Evolutionary conservation across 2,797 vertebrate species (phyloP), one percentile per base, ranked within the genome.

Genomic region (Sebastes reedi): DNA sequence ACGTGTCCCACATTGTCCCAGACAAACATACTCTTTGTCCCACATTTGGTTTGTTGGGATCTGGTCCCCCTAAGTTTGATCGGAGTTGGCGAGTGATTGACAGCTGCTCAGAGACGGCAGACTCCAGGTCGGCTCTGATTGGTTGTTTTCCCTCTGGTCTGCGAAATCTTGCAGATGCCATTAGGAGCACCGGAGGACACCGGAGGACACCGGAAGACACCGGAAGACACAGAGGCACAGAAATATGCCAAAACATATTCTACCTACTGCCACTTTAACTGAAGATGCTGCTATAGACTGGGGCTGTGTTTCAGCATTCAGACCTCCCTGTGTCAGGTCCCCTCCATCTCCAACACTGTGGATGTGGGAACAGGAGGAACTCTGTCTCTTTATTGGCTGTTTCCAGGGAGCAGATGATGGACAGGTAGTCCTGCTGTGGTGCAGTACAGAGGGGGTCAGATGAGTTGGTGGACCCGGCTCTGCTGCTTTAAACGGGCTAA

Each of bases 361-460:
- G 27, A 56, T 56, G 16, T 55, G 16, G n/a, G 30, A 4, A 11
- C 10, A 27, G 20, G 13, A 27, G 5, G 24, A 36, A 16, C 20
- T 29, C 29, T 27, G 12, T 14, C 4, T 65, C 42, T 50, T 30
- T 16, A 42, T 24, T 27, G 77, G 1, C 24, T n/a, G 52, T 42
- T 55, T 39, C 34, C 75, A 32, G 29, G 4, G 22, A 62, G 18
- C 4, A 25, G 58, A 50, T 72, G 75, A 67, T 30, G 42, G 60
- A 54, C 68, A 66, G 36, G 61, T 25, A 50, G 29, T 62, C 74
- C 42, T 50, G 71, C 68, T 74, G 68, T 62, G 79, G 42, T 87
- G 83, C 74, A 80, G 58, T 39, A 39, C 16, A 27, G 62, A 29
- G 32, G 30, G 55, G 64, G 72, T 70, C 59, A 36, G 24, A 3